Base-by-base conservation (phyloP, 2,113 vertebrate genomes). In the Eolophus roseicapilla region DNA sequence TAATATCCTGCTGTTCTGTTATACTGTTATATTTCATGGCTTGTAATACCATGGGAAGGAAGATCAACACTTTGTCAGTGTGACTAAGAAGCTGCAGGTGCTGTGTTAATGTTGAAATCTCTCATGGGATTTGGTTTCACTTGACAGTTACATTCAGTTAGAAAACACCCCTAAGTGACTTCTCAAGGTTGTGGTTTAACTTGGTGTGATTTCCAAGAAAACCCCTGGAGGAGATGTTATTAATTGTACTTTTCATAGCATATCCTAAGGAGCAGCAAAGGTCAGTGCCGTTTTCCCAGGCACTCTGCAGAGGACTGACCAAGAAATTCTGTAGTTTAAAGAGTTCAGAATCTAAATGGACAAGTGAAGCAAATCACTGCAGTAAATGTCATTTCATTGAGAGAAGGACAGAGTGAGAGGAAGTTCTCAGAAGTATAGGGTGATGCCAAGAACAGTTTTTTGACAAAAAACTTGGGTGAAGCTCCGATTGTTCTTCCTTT, bases 71-170 rank as follows among this genome's bases (percentile, higher is more conserved):
- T 60, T 71, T 5, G 17, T 85, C 91, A 79, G 83, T 85, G 81
- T 39, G 39, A 74, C 74, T 69, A n/a, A 85, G 90, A 75, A 91
- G 46, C 55, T 37, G 62, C 78, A 82, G 81, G 47, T 69, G 44
- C 41, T 62, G 44, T 53, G 91, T 17, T 93, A 44, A 85, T 73
- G 91, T 49, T 85, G 77, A 57, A 69, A 44, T 9, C 37, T 76
- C 93, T 95, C 81, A 24, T 0, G 37, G 87, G 94, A 69, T 69
- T 62, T 92, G 60, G 89, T 57, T 59, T 89, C 74, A 65, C 81
- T 91, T 85, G 86, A 41, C 49, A 79, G 94, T 94, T 92, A 90
- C 84, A 94, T 94, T 95, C 95, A 95, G 90, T 96, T 96, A 95
- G 89, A 68, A 81, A 89, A 86, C 83, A 91, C 64, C 39, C 82